These are phyloP conservation scores for Gastrophysa polygoni DNA, from an alignment of 2,888 invertebrate species.

Conservation along the genomic window DNA sequence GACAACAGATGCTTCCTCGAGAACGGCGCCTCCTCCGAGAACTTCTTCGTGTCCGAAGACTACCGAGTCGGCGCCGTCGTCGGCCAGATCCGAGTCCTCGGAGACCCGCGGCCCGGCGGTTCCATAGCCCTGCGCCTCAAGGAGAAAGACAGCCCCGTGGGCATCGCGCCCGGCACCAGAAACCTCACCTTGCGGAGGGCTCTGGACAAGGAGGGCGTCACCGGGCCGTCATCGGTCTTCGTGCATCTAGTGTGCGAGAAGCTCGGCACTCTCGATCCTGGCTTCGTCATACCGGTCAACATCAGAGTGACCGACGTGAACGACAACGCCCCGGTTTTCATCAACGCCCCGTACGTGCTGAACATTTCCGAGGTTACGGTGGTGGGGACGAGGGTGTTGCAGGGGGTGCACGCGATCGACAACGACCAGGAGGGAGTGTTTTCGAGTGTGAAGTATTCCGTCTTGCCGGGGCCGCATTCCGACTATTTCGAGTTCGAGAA, in stretches of 20 bases:
- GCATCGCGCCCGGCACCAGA: slow-evolving; percentile 77
- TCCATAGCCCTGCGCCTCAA: slow-evolving; percentile 80
- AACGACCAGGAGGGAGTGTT: slow-evolving; percentile 88
- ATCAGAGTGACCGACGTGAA: slow-evolving; percentile 90
- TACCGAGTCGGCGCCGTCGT: slow-evolving; percentile 78
- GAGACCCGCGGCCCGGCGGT: slow-evolving; percentile 77
- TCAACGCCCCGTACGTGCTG: slow-evolving; percentile 79
- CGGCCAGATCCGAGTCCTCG: slow-evolving; percentile 80
- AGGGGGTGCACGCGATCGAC: slow-evolving; percentile 79
- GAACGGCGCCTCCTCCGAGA: slow-evolving; percentile 89
- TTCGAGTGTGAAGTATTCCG: slow-evolving; percentile 81
- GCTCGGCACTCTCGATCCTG: slow-evolving; percentile 66
- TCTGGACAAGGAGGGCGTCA: slow-evolving; percentile 83
- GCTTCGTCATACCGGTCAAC: slow-evolving; percentile 80
- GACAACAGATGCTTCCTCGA: slow-evolving; percentile 90
- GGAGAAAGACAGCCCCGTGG: slow-evolving; percentile 80
- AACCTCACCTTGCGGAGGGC: slow-evolving; percentile 78
- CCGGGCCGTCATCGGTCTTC: slow-evolving; percentile 84
- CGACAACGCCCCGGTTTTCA: slow-evolving; percentile 86
- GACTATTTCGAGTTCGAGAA: slow-evolving; percentile 85
- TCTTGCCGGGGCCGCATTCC: slow-evolving; percentile 78
- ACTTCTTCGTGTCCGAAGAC: slow-evolving; percentile 89
- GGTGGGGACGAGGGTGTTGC: slow-evolving; percentile 73
- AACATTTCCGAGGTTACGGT: slow-evolving; percentile 84
- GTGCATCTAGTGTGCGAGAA: slow-evolving; percentile 86